These are phyloP conservation scores for Onychomys torridus DNA, from an alignment of 2,797 vertebrate species.

Conservation along the genomic window DNA sequence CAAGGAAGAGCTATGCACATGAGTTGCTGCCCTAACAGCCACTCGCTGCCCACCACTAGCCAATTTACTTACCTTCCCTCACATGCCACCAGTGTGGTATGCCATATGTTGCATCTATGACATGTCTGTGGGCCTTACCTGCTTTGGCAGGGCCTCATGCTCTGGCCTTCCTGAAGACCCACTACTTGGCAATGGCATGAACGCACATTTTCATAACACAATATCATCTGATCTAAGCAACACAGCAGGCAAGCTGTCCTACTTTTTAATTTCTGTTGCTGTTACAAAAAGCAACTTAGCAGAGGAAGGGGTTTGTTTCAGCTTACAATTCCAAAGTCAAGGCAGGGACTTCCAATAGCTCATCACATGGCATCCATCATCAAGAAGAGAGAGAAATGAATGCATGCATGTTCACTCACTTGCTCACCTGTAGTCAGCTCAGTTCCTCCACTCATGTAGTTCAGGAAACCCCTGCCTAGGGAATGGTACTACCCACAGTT, in stretches of 20 bases:
- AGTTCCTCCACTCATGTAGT: background rate
- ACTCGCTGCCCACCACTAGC: background rate
- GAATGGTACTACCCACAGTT: background rate
- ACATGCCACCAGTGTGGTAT: background rate
- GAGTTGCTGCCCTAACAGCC: background rate
- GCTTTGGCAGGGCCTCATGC: background rate
- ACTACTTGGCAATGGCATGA: accelerated
- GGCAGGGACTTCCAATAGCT: background rate
- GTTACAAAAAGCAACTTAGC: background rate
- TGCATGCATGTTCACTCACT: background rate
- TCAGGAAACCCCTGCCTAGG: background rate
- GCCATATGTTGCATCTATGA: background rate
- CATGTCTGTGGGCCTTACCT: background rate
- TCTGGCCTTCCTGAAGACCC: background rate
- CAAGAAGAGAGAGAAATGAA: background rate
- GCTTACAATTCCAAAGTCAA: background rate
- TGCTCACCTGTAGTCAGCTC: background rate
- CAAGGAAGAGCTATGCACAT: background rate
- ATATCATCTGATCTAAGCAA: background rate
- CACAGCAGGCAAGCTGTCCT: background rate
- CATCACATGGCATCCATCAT: background rate
- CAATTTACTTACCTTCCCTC: background rate
- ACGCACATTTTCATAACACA: background rate
- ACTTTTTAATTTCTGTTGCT: background rate
- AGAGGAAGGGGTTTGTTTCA: background rate